These are phyloP conservation scores for Ctenomys sociabilis DNA, from an alignment of 2,113 vertebrate species.

Conservation along the genomic window DNA sequence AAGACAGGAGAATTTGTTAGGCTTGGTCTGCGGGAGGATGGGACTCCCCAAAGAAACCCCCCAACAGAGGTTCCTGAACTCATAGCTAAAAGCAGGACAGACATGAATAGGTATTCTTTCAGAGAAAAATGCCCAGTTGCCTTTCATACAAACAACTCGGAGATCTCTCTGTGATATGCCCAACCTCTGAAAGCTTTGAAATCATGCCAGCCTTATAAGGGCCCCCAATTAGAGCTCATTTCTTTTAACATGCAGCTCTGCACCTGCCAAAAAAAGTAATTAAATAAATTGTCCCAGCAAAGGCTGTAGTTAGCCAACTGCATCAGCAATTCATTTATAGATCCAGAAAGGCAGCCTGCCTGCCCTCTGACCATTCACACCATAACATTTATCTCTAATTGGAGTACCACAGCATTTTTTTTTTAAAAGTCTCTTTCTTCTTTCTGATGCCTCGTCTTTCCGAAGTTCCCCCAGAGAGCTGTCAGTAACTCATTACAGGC, in stretches of 20 bases:
- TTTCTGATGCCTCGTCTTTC: not conserved
- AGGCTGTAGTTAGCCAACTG: constrained; percentile 34
- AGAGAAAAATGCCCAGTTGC: not conserved
- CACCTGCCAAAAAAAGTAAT: constrained; percentile 66
- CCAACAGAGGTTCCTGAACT: not conserved
- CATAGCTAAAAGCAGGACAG: not conserved
- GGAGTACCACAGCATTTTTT: not conserved
- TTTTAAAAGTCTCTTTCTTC: not conserved
- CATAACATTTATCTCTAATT: constrained; percentile 53
- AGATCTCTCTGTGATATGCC: not conserved
- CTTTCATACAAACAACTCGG: not conserved
- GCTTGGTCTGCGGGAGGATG: not conserved
- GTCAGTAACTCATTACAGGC: not conserved
- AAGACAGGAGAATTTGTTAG: not conserved
- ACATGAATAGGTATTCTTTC: not conserved
- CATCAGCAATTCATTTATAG: constrained; percentile 56
- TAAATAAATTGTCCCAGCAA: constrained; percentile 63
- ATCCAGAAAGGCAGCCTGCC: constrained; percentile 58
- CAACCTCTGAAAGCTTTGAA: constrained; percentile 49
- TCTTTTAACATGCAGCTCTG: constrained; percentile 54
- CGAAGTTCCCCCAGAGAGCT: not conserved
- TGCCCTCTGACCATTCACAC: constrained; percentile 63
- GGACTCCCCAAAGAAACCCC: too few relatives aligned
- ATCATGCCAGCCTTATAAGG: constrained; percentile 34
- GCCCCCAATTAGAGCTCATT: constrained; percentile 58